Percentiles rank a stretch among this genome's conserved stretches.
phyloP scores from a whole-genome alignment of 2,113 vertebrate genomes.

The Aspidoscelis tigris region DNA sequence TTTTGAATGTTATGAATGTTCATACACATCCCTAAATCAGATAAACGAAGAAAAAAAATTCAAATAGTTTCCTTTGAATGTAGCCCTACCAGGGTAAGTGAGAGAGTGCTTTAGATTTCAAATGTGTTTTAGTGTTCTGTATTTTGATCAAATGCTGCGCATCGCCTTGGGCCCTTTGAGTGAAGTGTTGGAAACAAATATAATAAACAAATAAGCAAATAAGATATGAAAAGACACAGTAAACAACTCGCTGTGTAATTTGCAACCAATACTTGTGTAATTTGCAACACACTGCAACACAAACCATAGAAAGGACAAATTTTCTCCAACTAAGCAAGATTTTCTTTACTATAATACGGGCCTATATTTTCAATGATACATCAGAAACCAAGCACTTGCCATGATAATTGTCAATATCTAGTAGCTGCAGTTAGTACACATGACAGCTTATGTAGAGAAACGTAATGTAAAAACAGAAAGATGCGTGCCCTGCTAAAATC shows the following conservation, averaged over 20 bases:
- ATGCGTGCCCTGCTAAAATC: background rate
- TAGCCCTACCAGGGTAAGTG: too few relatives aligned
- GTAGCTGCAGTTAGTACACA: background rate
- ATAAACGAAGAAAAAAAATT: too few relatives aligned
- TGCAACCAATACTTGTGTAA: background rate
- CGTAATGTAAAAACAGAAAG: background rate
- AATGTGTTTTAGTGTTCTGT: too few relatives aligned
- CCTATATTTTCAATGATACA: background rate
- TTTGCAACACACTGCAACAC: background rate
- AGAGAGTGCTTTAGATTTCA: too few relatives aligned
- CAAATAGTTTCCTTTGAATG: too few relatives aligned
- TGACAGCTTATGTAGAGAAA: background rate
- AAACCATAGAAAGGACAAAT: background rate
- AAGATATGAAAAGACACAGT: background rate
- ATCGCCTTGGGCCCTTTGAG: background rate
- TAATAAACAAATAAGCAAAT: background rate
- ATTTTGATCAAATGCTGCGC: too few relatives aligned
- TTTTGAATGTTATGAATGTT: too few relatives aligned
- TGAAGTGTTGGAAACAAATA: too few relatives aligned
- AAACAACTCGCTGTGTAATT: background rate
- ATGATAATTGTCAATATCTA: background rate
- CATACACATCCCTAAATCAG: too few relatives aligned
- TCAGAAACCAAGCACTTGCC: background rate
- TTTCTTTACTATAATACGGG: background rate
- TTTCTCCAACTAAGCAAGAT: too few relatives aligned